Percentiles rank a stretch among this genome's conserved stretches.
Conservation (phyloP, 2,888 invertebrate genomes). For the Eupithecia tripunctaria region DNA sequence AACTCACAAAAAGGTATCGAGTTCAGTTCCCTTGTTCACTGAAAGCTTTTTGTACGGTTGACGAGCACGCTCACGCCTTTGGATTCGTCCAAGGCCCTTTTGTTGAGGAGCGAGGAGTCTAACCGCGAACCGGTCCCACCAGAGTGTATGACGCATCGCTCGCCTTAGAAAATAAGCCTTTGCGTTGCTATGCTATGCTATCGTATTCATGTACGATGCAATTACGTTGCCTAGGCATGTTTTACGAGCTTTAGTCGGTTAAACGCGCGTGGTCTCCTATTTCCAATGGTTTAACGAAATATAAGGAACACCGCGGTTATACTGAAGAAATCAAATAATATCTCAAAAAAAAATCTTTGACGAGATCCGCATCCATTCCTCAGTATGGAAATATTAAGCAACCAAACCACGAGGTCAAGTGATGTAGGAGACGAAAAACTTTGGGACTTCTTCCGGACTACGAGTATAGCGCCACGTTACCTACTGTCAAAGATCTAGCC, state of each 20-base stretch:
- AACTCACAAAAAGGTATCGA: conserved; percentile 45
- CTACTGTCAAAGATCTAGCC: background rate
- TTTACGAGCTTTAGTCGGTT: background rate
- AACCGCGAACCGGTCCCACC: conserved; percentile 71
- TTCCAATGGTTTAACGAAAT: background rate
- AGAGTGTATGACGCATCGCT: conserved; percentile 66
- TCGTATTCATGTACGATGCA: conserved; percentile 30
- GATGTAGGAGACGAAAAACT: no score
- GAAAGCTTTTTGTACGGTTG: conserved; percentile 63
- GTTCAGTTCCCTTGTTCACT: conserved; percentile 67
- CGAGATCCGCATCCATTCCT: no score
- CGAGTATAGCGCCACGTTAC: no score
- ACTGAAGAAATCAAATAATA: no score
- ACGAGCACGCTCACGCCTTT: conserved; percentile 65
- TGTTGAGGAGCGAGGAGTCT: conserved; percentile 64
- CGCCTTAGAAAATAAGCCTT: conserved; percentile 62
- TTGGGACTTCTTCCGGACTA: no score
- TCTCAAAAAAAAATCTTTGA: no score
- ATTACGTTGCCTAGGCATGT: conserved; percentile 15
- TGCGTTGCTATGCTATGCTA: conserved; percentile 57
- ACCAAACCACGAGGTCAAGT: no score
- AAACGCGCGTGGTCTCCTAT: background rate
- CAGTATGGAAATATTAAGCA: no score
- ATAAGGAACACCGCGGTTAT: background rate
- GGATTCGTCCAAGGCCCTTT: conserved; percentile 65